Evolutionary conservation across 2,888 invertebrate species (phyloP), one percentile per base, ranked within the genome.

Genomic region (Abrostola tripartita): DNA sequence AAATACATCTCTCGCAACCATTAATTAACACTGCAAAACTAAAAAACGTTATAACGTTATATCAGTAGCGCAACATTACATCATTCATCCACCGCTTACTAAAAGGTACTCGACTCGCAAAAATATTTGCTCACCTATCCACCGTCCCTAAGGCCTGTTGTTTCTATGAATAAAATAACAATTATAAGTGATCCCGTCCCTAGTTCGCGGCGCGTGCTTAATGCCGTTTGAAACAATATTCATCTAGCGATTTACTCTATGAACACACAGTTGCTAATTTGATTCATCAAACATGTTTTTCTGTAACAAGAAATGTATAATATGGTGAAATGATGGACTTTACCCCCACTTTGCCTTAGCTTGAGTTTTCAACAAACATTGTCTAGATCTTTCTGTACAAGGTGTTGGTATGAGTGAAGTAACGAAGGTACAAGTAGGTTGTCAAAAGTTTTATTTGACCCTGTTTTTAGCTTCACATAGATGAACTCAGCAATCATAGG

Each of bases 101-200:
- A 93, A 92, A 92, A 92, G 93, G 92, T 91, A 84, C 91, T 93
- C 87, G 87, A 84, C 83, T 71, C 84, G 85, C 81, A 90, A 93
- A 90, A 93, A 93, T 93, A 93, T 94, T 94, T 92, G 93, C 85
- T 85, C 92, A 90, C 92, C 92, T 91, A 92, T 90, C 88, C 86
- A 78, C 65, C 71, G 84, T 88, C 92, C 90, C 90, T 69, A 64
- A 87, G 93, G 93, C 91, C 87, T 92, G 91, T 92, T 93, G 88
- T 94, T 94, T 92, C 95, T 94, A 95, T 95, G 95, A 95, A 95
- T 95, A 95, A 95, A 95, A 95, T 95, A 95, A 95, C 95, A 94
- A 95, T 95, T 94, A 94, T 94, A 94, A 93, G 93, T 94, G 93
- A 92, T 93, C 92, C 86, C 85, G 84, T 83, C 90, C 89, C 90